phyloP scores from a whole-genome alignment of 2,113 vertebrate species.

The Scomber japonicus region DNA sequence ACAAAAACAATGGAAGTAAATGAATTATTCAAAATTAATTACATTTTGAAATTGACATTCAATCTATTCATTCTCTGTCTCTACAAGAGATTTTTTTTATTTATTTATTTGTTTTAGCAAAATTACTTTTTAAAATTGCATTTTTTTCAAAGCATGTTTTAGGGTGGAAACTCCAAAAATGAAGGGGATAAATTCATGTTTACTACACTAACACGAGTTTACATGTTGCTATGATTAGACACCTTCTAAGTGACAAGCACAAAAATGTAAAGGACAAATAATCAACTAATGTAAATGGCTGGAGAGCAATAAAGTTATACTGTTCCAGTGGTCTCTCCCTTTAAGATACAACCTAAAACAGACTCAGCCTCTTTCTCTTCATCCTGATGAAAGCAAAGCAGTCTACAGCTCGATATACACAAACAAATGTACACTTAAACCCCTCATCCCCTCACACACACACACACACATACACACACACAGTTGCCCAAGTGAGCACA shows the following conservation, averaged over 20 bases:
- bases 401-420: slow-evolving; percentile 38
- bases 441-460: background rate
- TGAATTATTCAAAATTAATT: background rate
- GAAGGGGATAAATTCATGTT: too few relatives aligned
- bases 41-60: background rate
- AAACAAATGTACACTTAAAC: slow-evolving; percentile 29
- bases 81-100: too few relatives aligned
- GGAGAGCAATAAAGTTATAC: background rate
- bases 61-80: background rate
- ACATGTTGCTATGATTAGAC: background rate
- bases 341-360: slow-evolving; percentile 15
- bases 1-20: background rate
- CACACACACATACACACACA: slow-evolving; percentile 27
- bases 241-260: background rate
- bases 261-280: background rate
- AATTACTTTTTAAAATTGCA: too few relatives aligned
- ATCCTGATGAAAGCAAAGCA: slow-evolving; percentile 44
- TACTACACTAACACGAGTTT: background rate
- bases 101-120: too few relatives aligned
- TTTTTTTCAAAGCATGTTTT: too few relatives aligned
- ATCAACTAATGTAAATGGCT: slow-evolving; percentile 2
- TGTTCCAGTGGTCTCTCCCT: background rate
- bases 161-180: too few relatives aligned
- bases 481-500: slow-evolving; percentile 3
- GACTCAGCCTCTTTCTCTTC: slow-evolving; percentile 41